Conservation (phyloP, 2,113 vertebrate genomes). For the Arenaria interpres region DNA sequence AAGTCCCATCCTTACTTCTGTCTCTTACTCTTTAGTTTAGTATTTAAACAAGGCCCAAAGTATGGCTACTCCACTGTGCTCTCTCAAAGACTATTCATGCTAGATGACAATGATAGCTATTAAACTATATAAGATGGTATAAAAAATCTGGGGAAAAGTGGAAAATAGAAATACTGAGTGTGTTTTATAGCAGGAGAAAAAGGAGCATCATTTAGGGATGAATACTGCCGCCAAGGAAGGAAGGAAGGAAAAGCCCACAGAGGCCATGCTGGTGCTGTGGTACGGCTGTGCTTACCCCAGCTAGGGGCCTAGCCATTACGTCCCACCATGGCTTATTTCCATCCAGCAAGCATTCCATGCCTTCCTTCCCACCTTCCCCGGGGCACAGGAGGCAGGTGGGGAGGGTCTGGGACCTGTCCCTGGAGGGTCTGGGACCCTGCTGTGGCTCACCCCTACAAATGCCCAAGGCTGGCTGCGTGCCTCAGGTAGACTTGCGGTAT, state of each 20-base stretch:
- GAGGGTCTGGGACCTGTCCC: background rate
- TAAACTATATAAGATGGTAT: too few relatives aligned
- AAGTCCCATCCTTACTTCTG: background rate
- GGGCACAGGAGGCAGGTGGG: background rate
- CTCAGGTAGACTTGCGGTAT: background rate
- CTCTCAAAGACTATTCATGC: background rate
- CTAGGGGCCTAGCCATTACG: background rate
- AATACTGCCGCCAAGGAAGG: background rate
- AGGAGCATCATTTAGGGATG: background rate
- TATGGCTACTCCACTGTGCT: background rate
- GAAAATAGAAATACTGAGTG: background rate
- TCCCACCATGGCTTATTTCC: background rate
- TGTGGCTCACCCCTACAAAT: background rate
- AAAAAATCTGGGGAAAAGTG: background rate
- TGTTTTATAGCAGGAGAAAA: background rate
- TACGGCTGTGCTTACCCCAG: background rate
- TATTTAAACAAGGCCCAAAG: background rate
- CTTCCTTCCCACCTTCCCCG: background rate
- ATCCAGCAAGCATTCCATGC: background rate
- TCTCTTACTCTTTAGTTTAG: background rate
- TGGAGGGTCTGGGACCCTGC: background rate
- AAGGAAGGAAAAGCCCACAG: background rate
- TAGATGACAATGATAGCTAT: background rate
- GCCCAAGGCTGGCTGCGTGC: accelerated
- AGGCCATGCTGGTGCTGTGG: background rate